phyloP scores from a whole-genome alignment of 30 jellyfish, hydroid and myxozoan species.

The Cassiopea xamachana region DNA sequence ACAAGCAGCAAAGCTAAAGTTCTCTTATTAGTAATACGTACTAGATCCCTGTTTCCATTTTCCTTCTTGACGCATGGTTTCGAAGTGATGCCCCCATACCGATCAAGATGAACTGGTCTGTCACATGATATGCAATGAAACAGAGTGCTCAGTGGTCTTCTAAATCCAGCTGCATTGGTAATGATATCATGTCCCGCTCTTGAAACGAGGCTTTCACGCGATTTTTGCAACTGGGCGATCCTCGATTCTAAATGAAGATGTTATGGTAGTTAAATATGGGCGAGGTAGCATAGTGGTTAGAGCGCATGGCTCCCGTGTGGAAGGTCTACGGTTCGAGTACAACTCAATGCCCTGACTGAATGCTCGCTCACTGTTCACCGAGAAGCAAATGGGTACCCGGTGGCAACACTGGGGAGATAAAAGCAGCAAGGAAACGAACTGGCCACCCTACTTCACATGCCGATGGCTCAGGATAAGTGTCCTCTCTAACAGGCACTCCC shows the following conservation, averaged over 20 bases:
- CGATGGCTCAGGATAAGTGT: no score
- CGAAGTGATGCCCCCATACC: constrained; percentile 50
- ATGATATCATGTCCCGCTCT: constrained; percentile 44
- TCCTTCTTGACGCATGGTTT: constrained; percentile 42
- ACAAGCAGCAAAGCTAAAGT: background rate
- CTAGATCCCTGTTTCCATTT: background rate
- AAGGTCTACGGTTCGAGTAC: no score
- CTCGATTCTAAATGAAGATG: constrained; percentile 41
- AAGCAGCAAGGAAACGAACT: no score
- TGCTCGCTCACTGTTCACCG: no score
- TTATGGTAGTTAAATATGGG: background rate
- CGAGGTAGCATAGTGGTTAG: no score
- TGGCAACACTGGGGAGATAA: no score
- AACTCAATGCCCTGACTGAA: no score
- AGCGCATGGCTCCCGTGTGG: no score
- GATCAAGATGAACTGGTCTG: constrained; percentile 75
- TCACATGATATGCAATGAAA: constrained; percentile 87
- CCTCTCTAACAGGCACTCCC: no score
- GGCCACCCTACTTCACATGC: no score
- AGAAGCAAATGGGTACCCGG: no score
- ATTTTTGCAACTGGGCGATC: constrained; percentile 43
- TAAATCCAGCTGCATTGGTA: constrained; percentile 82
- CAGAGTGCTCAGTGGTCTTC: constrained; percentile 73
- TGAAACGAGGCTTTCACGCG: constrained; percentile 48
- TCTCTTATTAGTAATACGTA: background rate